These are phyloP conservation scores for Neomonachus schauinslandi DNA, from an alignment of 2,113 vertebrate species.

Conservation along the genomic window DNA sequence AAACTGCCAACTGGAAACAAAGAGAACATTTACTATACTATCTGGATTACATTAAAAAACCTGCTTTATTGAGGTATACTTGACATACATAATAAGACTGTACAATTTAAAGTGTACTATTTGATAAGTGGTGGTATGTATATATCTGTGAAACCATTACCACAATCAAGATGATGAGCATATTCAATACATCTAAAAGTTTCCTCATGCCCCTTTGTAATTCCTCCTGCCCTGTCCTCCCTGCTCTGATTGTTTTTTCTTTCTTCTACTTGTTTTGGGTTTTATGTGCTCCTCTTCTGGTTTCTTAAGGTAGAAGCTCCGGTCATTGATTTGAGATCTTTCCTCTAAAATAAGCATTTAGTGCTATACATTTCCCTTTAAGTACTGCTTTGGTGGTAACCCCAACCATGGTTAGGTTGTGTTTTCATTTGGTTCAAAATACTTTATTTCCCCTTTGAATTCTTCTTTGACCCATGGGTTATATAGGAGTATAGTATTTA, in stretches of 20 bases:
- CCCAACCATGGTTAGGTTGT: neutral
- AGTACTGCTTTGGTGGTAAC: neutral
- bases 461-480: neutral
- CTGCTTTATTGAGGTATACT: neutral
- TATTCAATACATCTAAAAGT: neutral
- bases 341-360: neutral
- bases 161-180: neutral
- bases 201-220: neutral
- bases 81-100: neutral
- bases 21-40: neutral
- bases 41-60: neutral
- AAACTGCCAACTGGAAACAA: conserved; percentile 30
- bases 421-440: conserved; percentile 14
- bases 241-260: neutral
- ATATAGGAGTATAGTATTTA: neutral
- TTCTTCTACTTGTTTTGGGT: neutral
- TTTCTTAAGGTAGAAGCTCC: conserved; percentile 14
- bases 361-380: neutral
- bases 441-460: neutral
- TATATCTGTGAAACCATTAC: neutral
- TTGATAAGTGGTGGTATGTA: neutral
- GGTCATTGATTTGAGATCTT: conserved; percentile 4
- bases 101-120: neutral
- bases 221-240: neutral
- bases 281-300: neutral